These are phyloP conservation scores for Cottus gobio DNA, from an alignment of 2,113 vertebrate genomes.

Conservation along the genomic window DNA sequence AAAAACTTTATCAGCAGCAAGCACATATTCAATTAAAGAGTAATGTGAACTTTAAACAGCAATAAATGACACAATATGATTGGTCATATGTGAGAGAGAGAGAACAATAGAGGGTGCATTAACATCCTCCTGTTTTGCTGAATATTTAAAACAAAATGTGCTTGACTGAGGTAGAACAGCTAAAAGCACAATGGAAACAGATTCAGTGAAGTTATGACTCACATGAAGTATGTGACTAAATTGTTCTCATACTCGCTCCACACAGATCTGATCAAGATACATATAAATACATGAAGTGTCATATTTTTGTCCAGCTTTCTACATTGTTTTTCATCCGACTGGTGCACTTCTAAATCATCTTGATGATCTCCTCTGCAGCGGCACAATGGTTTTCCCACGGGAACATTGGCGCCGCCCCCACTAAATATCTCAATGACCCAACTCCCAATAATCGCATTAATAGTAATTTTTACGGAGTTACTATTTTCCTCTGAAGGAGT, in stretches of 20 bases:
- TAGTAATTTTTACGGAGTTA: too few species aligned
- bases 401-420: too few species aligned
- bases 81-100: neutral
- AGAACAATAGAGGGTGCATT: neutral
- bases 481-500: too few species aligned
- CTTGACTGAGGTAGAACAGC: neutral
- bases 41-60: neutral
- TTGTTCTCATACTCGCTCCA: neutral
- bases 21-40: conserved; percentile 4
- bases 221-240: too few species aligned
- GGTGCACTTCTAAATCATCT: neutral
- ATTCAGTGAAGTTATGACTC: too few species aligned
- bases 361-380: neutral
- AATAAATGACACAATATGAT: neutral
- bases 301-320: neutral
- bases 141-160: neutral
- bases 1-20: neutral
- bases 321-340: too few species aligned
- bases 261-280: neutral
- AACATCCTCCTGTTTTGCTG: neutral
- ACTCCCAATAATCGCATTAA: neutral
- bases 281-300: neutral
- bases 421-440: neutral
- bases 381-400: too few species aligned
- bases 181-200: too few species aligned